Evolutionary conservation across 2,888 invertebrate genomes (phyloP).

Genomic region (Sipha maydis): DNA sequence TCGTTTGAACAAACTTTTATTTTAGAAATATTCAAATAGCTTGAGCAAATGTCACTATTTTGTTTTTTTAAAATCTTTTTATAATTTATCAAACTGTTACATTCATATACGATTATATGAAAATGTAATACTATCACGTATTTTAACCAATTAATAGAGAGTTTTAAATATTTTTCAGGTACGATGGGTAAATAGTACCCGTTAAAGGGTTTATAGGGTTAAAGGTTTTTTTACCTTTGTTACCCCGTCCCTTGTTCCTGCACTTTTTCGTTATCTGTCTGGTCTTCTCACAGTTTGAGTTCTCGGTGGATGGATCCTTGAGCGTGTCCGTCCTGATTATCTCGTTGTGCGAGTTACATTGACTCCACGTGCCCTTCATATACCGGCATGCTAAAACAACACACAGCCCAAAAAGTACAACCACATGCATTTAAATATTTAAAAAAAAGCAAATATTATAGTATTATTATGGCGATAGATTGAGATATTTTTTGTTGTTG

Average conservation of each 20-base stretch:
- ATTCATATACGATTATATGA: neutral
- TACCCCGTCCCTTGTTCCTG: conserved; percentile 73
- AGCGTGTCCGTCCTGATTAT: conserved; percentile 86
- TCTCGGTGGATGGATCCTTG: conserved; percentile 80
- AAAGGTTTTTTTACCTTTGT: conserved; percentile 47
- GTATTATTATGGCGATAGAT: neutral
- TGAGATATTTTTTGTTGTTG: neutral
- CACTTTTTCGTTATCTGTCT: conserved; percentile 87
- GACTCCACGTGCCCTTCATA: conserved; percentile 88
- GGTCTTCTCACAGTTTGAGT: conserved; percentile 81
- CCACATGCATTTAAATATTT: conserved; percentile 43
- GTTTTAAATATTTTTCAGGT: neutral
- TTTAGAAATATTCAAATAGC: neutral
- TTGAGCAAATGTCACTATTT: neutral
- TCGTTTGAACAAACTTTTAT: neutral
- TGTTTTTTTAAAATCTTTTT: neutral
- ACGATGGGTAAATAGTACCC: neutral
- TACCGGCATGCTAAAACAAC: conserved; percentile 80
- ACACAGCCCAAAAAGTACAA: conserved; percentile 44
- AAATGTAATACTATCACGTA: too few species aligned
- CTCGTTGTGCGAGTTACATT: conserved; percentile 81
- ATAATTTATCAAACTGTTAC: neutral
- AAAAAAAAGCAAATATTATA: conserved; percentile 1
- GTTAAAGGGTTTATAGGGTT: neutral
- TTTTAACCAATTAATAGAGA: neutral